A percentile compares a stretch with the other conserved stretches of the same genome.
These are phyloP conservation scores for Chloroceryle inda DNA, from an alignment of 2,797 vertebrate genomes.

Conservation along the genomic window DNA sequence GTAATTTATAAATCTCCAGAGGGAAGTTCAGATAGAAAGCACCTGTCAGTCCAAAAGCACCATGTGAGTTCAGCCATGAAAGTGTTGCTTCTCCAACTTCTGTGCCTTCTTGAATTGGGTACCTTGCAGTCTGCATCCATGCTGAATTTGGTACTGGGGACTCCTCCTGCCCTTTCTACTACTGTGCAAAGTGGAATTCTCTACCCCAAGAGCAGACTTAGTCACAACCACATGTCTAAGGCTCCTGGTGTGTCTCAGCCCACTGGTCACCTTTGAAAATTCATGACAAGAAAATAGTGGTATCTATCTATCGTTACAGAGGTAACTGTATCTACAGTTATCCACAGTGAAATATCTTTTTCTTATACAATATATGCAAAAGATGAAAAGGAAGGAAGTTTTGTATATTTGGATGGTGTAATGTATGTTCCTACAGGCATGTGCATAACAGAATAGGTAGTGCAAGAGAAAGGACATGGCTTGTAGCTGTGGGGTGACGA, in stretches of 20 bases:
- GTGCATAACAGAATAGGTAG: rapidly evolving
- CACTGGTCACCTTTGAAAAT: rapidly evolving
- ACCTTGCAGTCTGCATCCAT: not conserved
- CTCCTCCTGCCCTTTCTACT: not conserved
- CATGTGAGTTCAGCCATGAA: not conserved
- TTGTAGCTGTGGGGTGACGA: not conserved
- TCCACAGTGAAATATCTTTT: not conserved
- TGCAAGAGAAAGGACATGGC: not conserved
- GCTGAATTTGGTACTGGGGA: not conserved
- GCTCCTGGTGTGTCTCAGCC: not conserved
- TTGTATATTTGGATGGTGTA: not conserved
- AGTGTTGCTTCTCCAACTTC: not conserved
- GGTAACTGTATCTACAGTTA: no score
- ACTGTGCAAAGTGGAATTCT: not conserved
- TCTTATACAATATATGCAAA: not conserved
- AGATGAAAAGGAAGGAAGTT: not conserved
- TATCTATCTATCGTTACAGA: no score
- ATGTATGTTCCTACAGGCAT: not conserved
- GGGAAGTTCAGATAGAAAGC: not conserved
- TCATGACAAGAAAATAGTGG: not conserved
- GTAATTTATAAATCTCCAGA: not conserved
- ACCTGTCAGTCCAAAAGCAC: not conserved
- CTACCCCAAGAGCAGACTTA: not conserved
- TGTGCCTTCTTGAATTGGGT: not conserved
- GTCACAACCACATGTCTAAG: rapidly evolving